These are phyloP conservation scores for Clanis bilineata DNA, from an alignment of 2,888 invertebrate genomes.

Conservation along the genomic window DNA sequence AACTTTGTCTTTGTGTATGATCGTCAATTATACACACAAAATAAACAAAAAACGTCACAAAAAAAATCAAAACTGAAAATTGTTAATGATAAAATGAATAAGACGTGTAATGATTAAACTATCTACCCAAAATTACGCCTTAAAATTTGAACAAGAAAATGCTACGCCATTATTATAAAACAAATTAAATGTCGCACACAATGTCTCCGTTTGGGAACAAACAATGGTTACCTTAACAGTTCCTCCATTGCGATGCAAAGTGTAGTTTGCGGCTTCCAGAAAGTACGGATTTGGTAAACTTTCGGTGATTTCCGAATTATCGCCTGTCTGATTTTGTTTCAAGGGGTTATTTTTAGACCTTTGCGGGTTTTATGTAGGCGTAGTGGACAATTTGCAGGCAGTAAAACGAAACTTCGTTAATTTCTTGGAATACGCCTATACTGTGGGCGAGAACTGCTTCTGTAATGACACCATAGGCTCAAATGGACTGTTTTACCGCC, in stretches of 20 bases:
- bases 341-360: background rate
- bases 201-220: background rate
- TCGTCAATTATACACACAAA: too few species aligned
- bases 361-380: background rate
- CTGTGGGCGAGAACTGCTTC: background rate
- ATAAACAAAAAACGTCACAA: too few species aligned
- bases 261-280: background rate
- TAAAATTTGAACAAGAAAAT: too few species aligned
- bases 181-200: too few species aligned
- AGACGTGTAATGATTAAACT: too few species aligned
- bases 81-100: too few species aligned
- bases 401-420: background rate
- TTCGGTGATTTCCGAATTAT: background rate
- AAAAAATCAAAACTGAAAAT: too few species aligned
- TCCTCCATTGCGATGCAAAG: conserved; percentile 1
- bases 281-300: background rate
- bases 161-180: too few species aligned
- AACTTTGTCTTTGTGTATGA: too few species aligned
- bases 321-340: background rate
- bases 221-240: background rate
- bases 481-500: background rate
- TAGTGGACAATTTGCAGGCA: background rate
- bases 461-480: background rate
- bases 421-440: background rate
- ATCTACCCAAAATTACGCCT: too few species aligned